Evolutionary conservation across 2,113 vertebrate species (phyloP).

Genomic region (Sceloporus tristichus): DNA sequence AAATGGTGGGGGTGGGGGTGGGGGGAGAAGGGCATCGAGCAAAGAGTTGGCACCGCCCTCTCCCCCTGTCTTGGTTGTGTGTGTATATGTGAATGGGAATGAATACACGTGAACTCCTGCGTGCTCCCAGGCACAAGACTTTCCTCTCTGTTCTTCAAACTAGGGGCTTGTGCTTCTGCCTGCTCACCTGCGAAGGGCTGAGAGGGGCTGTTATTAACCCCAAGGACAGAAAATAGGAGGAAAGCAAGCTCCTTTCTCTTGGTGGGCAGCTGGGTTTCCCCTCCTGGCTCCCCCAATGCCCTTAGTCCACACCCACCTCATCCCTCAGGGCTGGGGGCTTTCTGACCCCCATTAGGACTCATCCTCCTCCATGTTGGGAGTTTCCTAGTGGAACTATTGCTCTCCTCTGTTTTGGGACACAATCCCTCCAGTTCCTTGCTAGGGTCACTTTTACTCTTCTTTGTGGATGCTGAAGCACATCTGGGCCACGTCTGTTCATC

Average conservation of each 20-base stretch:
- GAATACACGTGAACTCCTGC: no score
- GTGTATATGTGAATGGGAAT: no score
- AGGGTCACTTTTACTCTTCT: not conserved
- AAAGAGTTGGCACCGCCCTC: not conserved
- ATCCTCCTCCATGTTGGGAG: not conserved
- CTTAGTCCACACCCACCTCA: constrained; percentile 12
- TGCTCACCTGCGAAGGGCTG: no score
- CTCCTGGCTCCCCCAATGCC: not conserved
- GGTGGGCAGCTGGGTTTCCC: not conserved
- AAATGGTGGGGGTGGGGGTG: not conserved
- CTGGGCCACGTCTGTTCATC: no score
- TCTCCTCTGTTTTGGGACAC: not conserved
- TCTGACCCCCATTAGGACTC: not conserved
- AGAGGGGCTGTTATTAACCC: no score
- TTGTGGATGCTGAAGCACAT: not conserved
- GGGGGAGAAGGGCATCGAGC: not conserved
- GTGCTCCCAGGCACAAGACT: no score
- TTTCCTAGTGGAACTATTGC: not conserved
- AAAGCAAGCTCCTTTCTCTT: not conserved
- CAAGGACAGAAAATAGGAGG: no score
- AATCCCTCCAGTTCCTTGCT: not conserved
- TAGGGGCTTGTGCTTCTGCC: no score
- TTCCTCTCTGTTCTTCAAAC: no score
- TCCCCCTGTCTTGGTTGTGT: not conserved
- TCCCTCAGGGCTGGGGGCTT: not conserved